These are phyloP conservation scores for Lagria hirta DNA, from an alignment of 2,888 invertebrate species.

Conservation along the genomic window DNA sequence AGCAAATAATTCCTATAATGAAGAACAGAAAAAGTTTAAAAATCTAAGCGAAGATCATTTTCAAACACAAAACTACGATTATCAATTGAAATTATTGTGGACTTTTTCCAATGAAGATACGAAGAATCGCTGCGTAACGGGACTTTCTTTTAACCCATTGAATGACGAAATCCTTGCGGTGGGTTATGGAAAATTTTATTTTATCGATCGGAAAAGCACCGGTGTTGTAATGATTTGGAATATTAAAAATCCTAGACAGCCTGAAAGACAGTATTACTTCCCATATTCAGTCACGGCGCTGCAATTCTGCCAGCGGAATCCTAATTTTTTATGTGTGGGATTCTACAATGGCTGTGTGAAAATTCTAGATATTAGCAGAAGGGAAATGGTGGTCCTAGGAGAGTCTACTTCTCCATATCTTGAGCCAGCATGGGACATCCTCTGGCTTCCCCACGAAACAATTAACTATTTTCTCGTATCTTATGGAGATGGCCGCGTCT, in stretches of 20 bases:
- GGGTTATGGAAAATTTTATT: constrained; percentile 68
- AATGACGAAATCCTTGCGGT: constrained; percentile 74
- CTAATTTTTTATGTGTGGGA: constrained; percentile 75
- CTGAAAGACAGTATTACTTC: constrained; percentile 69
- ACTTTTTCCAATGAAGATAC: constrained; percentile 60
- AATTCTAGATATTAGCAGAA: constrained; percentile 69
- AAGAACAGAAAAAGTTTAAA: constrained; percentile 69
- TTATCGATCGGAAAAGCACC: constrained; percentile 55
- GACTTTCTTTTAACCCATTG: constrained; percentile 66
- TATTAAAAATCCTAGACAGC: constrained; percentile 78
- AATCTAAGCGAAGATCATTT: not conserved
- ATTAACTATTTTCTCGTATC: constrained; percentile 60
- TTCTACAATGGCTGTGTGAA: constrained; percentile 73
- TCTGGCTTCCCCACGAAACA: constrained; percentile 37
- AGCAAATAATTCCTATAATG: constrained; percentile 66
- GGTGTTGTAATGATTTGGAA: constrained; percentile 78
- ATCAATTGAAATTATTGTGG: constrained; percentile 69
- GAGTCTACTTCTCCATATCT: constrained; percentile 36
- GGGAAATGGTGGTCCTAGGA: constrained; percentile 39
- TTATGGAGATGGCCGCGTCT: constrained; percentile 61
- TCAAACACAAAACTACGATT: constrained; percentile 62
- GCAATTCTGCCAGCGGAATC: constrained; percentile 67
- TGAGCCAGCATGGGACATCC: constrained; percentile 39
- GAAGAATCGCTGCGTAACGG: constrained; percentile 59
- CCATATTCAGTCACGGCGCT: constrained; percentile 66